These are phyloP conservation scores for Drosophila sucinea DNA, from an alignment of 1,140 invertebrate genomes.

Conservation along the genomic window DNA sequence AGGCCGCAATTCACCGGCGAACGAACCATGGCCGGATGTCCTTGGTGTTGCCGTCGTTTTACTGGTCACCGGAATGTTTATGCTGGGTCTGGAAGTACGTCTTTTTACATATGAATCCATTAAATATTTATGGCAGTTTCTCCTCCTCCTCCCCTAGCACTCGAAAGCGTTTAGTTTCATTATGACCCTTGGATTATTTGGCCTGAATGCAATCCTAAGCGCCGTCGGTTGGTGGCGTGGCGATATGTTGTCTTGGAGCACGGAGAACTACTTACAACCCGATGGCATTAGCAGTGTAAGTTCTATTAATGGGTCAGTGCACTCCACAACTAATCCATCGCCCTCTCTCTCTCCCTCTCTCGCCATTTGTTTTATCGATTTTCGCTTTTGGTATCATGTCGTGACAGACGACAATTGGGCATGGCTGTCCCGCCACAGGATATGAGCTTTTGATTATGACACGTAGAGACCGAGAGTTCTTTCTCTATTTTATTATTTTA, in stretches of 20 bases:
- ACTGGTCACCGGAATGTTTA: constrained; percentile 87
- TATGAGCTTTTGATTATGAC: constrained; percentile 79
- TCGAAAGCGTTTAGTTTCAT: constrained; percentile 79
- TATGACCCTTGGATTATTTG: constrained; percentile 76
- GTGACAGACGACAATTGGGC: constrained; percentile 67
- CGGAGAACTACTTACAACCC: constrained; percentile 71
- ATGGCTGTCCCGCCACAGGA: constrained; percentile 52
- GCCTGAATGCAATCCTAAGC: constrained; percentile 69
- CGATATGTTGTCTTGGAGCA: constrained; percentile 66
- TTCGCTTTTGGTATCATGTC: constrained; percentile 42
- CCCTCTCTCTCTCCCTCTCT: constrained; percentile 4
- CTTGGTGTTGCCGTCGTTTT: constrained; percentile 87
- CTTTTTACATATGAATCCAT: background rate
- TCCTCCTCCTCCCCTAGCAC: constrained; percentile 51
- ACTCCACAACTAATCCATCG: constrained; percentile 41
- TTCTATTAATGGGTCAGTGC: constrained; percentile 72
- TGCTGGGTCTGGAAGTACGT: constrained; percentile 87
- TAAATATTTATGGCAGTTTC: background rate
- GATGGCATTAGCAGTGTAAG: constrained; percentile 80
- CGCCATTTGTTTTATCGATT: constrained; percentile 55
- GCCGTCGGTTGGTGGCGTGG: constrained; percentile 75
- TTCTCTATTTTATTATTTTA: constrained; percentile 8
- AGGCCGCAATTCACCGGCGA: constrained; percentile 84
- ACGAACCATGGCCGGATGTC: constrained; percentile 88
- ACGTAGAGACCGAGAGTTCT: constrained; percentile 44